These are phyloP conservation scores for Helogale parvula DNA, from an alignment of 2,113 vertebrate genomes.

Conservation along the genomic window DNA sequence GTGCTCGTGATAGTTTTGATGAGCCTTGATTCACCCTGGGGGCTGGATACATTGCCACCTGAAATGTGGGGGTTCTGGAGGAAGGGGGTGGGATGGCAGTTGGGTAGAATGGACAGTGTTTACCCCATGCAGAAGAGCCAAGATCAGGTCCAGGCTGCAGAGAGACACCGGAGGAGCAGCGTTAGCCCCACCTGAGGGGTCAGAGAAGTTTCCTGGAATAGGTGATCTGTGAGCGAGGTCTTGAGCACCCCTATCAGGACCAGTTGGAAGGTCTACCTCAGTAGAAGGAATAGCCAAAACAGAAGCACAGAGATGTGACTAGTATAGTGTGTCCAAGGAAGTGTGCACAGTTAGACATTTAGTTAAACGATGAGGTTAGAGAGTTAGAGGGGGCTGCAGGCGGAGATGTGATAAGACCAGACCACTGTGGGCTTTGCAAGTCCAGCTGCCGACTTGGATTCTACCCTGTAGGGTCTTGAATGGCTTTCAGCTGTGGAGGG, in stretches of 20 bases:
- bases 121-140: not conserved
- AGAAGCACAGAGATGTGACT: not conserved
- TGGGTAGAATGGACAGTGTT: not conserved
- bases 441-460: not conserved
- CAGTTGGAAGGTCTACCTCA: not conserved
- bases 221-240: not conserved
- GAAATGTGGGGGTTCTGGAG: not conserved
- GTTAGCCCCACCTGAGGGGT: not conserved
- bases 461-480: not conserved
- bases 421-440: not conserved
- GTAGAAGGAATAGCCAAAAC: not conserved
- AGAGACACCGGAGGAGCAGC: not conserved
- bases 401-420: not conserved
- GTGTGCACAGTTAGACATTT: not conserved
- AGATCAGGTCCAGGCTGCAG: not conserved
- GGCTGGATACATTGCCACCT: not conserved
- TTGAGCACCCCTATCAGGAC: not conserved
- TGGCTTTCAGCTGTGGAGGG: not conserved
- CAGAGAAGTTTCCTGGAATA: not conserved
- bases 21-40: not conserved
- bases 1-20: not conserved
- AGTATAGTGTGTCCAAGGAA: not conserved
- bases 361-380: not conserved
- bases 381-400: not conserved
- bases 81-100: not conserved